These are phyloP conservation scores for Styela clava DNA, from an alignment of 23 tunicate genomes.

Conservation along the genomic window DNA sequence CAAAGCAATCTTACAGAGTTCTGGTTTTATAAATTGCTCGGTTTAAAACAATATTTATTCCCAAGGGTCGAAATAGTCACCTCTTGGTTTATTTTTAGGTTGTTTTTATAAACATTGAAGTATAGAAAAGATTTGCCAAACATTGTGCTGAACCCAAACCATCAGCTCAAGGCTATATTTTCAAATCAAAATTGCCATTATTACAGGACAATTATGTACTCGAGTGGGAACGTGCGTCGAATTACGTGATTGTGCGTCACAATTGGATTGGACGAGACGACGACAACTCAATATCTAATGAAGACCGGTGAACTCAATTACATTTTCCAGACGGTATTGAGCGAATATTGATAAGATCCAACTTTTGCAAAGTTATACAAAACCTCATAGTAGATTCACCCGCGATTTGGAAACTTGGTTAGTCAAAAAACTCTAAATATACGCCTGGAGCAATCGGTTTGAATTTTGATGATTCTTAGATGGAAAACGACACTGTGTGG, in stretches of 20 bases:
- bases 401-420: background rate
- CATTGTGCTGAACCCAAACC: too few species aligned
- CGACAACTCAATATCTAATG: too few species aligned
- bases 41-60: too few species aligned
- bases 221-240: background rate
- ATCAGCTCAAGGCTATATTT: background rate
- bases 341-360: too few species aligned
- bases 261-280: background rate
- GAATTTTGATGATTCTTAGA: background rate
- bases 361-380: too few species aligned
- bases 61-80: background rate
- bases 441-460: background rate
- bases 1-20: background rate
- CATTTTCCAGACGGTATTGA: too few species aligned
- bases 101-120: too few species aligned
- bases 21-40: background rate
- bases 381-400: background rate
- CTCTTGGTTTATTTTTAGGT: background rate
- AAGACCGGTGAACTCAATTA: too few species aligned
- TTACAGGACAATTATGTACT: background rate
- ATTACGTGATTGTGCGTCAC: background rate
- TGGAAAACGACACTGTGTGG: background rate
- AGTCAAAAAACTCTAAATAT: background rate
- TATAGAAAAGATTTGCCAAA: too few species aligned
- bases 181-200: background rate